Conservation (phyloP, 2,113 vertebrate species). For the Aphelocoma coerulescens region DNA sequence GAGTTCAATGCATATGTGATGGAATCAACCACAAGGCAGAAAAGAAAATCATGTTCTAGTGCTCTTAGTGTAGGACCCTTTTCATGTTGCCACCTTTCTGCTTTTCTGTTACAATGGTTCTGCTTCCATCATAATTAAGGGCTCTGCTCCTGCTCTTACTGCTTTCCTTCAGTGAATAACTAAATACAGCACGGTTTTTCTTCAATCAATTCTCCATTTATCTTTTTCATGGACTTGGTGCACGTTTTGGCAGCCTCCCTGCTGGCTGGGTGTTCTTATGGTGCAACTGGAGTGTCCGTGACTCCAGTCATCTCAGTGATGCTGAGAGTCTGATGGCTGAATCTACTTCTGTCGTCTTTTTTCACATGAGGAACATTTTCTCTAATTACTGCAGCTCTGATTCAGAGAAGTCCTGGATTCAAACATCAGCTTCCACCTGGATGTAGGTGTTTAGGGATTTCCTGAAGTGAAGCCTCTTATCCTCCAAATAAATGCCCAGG, state of each 20-base stretch:
- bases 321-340: background rate
- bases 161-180: background rate
- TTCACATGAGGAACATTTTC: fast-evolving
- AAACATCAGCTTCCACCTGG: background rate
- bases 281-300: background rate
- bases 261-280: background rate
- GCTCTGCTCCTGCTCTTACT: background rate
- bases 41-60: background rate
- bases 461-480: background rate
- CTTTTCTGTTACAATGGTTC: background rate
- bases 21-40: background rate
- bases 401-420: background rate
- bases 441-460: background rate
- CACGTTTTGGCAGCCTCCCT: background rate
- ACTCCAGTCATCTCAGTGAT: no score
- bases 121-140: background rate
- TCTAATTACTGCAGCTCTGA: background rate
- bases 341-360: background rate
- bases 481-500: background rate
- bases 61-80: background rate
- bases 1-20: background rate
- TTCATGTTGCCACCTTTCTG: background rate
- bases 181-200: background rate
- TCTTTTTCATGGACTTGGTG: background rate
- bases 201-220: background rate